Conservation (phyloP, 2,888 invertebrate species). For the Alcis repandata region DNA sequence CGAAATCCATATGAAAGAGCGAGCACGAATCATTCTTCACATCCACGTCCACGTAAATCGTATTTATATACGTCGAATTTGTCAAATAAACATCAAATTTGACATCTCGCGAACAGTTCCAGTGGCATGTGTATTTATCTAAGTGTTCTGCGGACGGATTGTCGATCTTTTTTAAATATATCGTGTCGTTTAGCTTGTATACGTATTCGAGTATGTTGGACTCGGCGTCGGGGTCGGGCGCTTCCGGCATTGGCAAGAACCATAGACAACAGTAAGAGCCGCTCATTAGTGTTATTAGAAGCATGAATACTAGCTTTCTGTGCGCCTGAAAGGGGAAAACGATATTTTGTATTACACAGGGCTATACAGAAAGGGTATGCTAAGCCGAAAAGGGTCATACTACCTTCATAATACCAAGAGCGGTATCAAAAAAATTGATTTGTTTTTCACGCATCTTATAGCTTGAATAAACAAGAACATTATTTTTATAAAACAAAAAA, state of each 20-base stretch:
- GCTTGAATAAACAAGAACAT: too few species aligned
- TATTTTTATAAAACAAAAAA: too few species aligned
- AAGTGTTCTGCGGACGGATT: conserved; percentile 48
- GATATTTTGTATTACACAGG: too few species aligned
- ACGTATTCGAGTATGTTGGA: conserved; percentile 45
- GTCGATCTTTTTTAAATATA: conserved; percentile 61
- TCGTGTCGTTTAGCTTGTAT: conserved; percentile 73
- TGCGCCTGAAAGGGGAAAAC: conserved; percentile 73
- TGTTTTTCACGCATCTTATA: too few species aligned
- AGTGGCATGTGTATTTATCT: conserved; percentile 73
- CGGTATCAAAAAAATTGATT: too few species aligned
- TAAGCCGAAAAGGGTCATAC: too few species aligned
- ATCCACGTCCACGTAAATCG: conserved; percentile 63
- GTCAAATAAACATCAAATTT: conserved; percentile 68
- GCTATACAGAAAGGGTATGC: too few species aligned
- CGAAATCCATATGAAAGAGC: conserved; percentile 68
- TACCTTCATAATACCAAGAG: too few species aligned
- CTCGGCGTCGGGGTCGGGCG: conserved; percentile 18
- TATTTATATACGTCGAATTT: conserved; percentile 67
- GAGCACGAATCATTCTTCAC: conserved; percentile 69
- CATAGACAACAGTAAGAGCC: conserved; percentile 90
- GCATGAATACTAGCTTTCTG: conserved; percentile 91
- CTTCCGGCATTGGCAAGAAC: conserved; percentile 83
- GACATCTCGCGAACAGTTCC: conserved; percentile 67
- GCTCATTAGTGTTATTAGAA: conserved; percentile 88